phyloP scores from a whole-genome alignment of 2,888 invertebrate species.

The Apamea epomidion region DNA sequence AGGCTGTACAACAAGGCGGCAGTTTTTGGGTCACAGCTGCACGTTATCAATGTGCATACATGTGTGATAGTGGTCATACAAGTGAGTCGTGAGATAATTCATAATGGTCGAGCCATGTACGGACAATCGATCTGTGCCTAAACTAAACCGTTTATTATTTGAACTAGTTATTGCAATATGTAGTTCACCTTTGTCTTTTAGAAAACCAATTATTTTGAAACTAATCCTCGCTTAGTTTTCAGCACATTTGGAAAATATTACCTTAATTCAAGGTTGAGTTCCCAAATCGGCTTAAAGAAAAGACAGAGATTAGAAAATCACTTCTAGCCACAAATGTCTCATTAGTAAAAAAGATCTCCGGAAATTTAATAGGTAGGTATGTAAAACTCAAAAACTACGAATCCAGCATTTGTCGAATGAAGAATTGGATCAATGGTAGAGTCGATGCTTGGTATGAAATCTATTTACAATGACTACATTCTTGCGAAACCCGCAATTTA shows the following conservation, averaged over 20 bases:
- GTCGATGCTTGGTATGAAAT: not conserved
- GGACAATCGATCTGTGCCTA: slow-evolving; percentile 61
- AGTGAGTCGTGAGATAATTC: slow-evolving; percentile 73
- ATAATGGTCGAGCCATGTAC: slow-evolving; percentile 78
- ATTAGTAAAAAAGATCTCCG: no score
- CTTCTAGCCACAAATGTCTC: not conserved
- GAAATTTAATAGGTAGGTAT: not conserved
- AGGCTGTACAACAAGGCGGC: slow-evolving; percentile 70
- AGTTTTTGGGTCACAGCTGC: slow-evolving; percentile 89
- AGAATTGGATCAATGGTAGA: not conserved
- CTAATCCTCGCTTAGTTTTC: not conserved
- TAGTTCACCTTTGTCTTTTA: slow-evolving; percentile 40
- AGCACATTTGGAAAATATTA: not conserved
- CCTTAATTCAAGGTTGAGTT: not conserved
- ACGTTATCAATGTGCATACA: slow-evolving; percentile 78
- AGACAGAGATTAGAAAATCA: not conserved
- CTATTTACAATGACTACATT: not conserved
- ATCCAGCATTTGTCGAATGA: not conserved
- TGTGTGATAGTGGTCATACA: slow-evolving; percentile 78
- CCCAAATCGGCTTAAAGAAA: no score
- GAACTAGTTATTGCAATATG: slow-evolving; percentile 40
- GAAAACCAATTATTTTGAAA: not conserved
- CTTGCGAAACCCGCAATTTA: not conserved
- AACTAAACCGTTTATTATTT: slow-evolving; percentile 44
- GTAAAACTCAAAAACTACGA: not conserved